phyloP scores from a whole-genome alignment of 2,888 invertebrate species.

The Drosophila hamatofila region DNA sequence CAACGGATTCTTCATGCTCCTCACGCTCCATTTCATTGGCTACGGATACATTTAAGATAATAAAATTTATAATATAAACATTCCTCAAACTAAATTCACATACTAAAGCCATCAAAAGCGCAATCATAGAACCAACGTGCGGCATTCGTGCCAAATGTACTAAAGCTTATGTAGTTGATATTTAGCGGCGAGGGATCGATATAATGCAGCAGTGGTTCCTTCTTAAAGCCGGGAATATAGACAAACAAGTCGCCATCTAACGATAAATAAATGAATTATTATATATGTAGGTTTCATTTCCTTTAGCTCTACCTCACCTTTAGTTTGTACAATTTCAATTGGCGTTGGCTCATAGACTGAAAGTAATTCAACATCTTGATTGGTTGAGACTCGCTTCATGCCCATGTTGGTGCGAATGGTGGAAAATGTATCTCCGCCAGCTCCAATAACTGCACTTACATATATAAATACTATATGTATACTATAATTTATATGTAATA shows the following conservation, averaged over 20 bases:
- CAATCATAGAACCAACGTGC: conserved; percentile 91
- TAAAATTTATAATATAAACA: neutral
- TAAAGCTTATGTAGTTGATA: conserved; percentile 89
- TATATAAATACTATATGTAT: neutral
- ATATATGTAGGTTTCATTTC: neutral
- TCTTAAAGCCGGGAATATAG: conserved; percentile 87
- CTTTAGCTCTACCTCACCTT: conserved; percentile 82
- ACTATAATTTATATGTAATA: neutral
- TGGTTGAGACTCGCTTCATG: conserved; percentile 87
- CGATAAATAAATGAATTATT: neutral
- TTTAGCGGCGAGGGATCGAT: conserved; percentile 87
- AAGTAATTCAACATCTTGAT: conserved; percentile 87
- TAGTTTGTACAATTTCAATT: conserved; percentile 88
- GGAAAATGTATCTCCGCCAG: conserved; percentile 90
- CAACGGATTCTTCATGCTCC: conserved; percentile 82
- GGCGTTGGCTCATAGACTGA: conserved; percentile 88
- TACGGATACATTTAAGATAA: conserved; percentile 19
- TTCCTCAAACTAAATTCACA: conserved; percentile 7
- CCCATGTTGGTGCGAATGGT: conserved; percentile 88
- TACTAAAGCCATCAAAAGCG: conserved; percentile 79
- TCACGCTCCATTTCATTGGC: conserved; percentile 77
- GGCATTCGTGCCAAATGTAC: conserved; percentile 88
- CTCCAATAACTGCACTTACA: conserved; percentile 87
- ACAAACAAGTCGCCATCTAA: conserved; percentile 88
- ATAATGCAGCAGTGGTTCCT: conserved; percentile 87